Base-by-base conservation (phyloP, 2,888 invertebrate species). In the Chymomyza procnemis region DNA sequence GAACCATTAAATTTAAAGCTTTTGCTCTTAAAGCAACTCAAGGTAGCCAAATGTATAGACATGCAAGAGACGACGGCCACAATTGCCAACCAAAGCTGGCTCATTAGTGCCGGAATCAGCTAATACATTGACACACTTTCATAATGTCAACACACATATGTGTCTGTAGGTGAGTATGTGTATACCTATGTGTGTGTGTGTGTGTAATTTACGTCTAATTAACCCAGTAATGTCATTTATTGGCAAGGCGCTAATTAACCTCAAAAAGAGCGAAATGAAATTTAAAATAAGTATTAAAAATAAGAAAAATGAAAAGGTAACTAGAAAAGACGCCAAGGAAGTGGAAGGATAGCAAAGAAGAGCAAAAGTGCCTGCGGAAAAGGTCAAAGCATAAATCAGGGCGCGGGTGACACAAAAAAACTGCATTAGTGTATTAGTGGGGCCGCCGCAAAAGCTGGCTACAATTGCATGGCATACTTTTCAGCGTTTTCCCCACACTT, bases 381-480 rank as follows among this genome's bases (percentile, higher is more conserved):
- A 79, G 80, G 80, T 85, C 85, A 85, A 80, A 82, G 78, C 85
- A 82, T 85, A 85, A 80, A 80, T 80, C 83, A 85, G 69, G 70
- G 66, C 65, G 63, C 71, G 55, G 22, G 26, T 50, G 50, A 26
- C 61, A 41, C 34, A 64, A 47, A 57, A 22, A 59, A 56, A 41
- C 16, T 58, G 48, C 59, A 47, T 34, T 63, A 60, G 57, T 22
- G 47, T 50, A 19, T 50, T 18, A 50, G 50, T 50, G 50, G 2
- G 50, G 8, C 16, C 8, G n/a, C 41, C 56, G 41, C 56, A 63
- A 55, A 57, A 61, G 63, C 61, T 69, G 69, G 67, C 66, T 73
- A 74, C 80, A 80, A 82, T 85, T 85, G 78, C 79, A 80, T 85
- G 85, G 62, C 83, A 78, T 80, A 79, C 68, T 84, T 80, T 78